Conservation (phyloP, 30 jellyfish, hydroid and myxozoan species). For the Hydractinia echinata region DNA sequence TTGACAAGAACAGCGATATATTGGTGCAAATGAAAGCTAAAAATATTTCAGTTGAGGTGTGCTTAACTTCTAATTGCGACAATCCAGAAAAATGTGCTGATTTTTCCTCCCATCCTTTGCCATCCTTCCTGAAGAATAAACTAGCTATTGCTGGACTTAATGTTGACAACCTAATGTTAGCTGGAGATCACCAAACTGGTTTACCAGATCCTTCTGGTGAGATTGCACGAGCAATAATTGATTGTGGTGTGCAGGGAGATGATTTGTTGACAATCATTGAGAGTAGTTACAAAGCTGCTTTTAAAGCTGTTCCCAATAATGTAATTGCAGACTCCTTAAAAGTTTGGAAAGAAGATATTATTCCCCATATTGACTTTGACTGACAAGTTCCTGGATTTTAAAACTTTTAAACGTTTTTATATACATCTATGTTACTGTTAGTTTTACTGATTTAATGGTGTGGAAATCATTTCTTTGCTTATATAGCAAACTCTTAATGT, state of each 20-base stretch:
- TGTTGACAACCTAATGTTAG: constrained; percentile 12
- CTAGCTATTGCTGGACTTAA: constrained; percentile 10
- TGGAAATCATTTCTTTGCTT: too few relatives aligned
- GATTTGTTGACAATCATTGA: neutral
- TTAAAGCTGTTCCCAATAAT: neutral
- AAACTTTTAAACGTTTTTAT: too few relatives aligned
- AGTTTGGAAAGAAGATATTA: constrained; percentile 14
- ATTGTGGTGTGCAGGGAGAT: constrained; percentile 11
- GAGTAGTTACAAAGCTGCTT: constrained; percentile 16
- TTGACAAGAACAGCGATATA: neutral
- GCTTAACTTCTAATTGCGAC: constrained; percentile 3
- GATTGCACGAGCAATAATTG: constrained; percentile 9
- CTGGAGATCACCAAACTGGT: constrained; percentile 23
- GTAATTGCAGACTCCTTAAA: neutral
- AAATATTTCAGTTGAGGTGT: constrained; percentile 1
- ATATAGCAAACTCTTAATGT: too few relatives aligned
- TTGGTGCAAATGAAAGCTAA: constrained; percentile 1
- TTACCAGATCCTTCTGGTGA: constrained; percentile 2
- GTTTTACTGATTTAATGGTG: too few relatives aligned
- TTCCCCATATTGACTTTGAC: neutral
- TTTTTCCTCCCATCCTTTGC: neutral
- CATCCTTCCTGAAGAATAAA: constrained; percentile 5
- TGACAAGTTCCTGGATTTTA: neutral
- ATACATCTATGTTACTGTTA: too few relatives aligned
- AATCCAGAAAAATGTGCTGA: neutral